Base-by-base conservation (phyloP, 2,113 vertebrate genomes). In the Sitta europaea region DNA sequence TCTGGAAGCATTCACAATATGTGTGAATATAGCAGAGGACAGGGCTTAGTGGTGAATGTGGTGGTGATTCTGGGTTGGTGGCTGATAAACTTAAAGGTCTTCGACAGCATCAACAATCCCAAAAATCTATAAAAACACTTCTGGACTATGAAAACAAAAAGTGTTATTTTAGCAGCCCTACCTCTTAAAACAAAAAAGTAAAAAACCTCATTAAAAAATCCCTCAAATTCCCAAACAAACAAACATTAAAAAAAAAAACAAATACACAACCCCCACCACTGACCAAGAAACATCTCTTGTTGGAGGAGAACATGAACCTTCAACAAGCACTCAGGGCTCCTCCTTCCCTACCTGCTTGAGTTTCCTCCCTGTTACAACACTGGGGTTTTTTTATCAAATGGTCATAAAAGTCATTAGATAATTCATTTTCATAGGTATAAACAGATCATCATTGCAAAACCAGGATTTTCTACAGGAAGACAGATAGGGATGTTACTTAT, bases 11-110 rank as follows among this genome's bases (percentile, higher is more conserved):
- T 27, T 54, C 6, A 36, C 25, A 35, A 72, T 17, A 10, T 1
- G 2, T 8, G 6, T 40, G 53, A 42, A 7, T 31, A 10, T 54
- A n/a, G 31, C 29, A 75, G 25, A 67, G 47, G 17, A 47, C 14
- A 15, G 1, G 1, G 13, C 35, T 54, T 53, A 18, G 13, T 18
- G 20, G 38, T 15, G 47, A 67, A 61, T 0, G 0, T 22, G 6
- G 24, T 2, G 7, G 38, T n/a, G n/a, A 45, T 45, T 31, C 53
- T 45, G 11, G 12, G 4, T 25, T n/a, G 9, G 25, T 21, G 4
- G 8, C 2, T 45, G 19, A 29, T n/a, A 33, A 24, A 24, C 14
- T 7, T 28, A n/a, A 31, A 71, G 16, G 19, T 51, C 20, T n/a
- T 14, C 51, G 15, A 65, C 12, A 57, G 33, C 10, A 12, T 25